A percentile compares a stretch with the other conserved stretches of the same genome.
Evolutionary conservation across 2,888 invertebrate genomes (phyloP).

Genomic region (Lissonota sp.): DNA sequence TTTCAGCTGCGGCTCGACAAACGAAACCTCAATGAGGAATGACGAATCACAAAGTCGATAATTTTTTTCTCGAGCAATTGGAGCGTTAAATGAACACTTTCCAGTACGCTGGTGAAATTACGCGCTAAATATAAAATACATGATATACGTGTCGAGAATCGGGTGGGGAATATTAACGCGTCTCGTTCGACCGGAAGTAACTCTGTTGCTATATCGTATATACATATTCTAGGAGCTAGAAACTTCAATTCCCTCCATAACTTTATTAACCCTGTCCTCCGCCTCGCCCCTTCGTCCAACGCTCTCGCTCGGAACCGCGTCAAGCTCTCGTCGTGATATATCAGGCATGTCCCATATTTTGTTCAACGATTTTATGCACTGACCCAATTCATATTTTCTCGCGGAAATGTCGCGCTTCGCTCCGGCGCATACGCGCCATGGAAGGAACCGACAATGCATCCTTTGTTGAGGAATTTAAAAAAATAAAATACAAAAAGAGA

Average conservation of each 20-base stretch:
- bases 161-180: constrained; percentile 38
- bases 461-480: background rate
- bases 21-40: too few relatives aligned
- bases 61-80: constrained; percentile 30
- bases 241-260: constrained; percentile 46
- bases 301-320: constrained; percentile 7
- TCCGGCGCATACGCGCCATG: constrained; percentile 6
- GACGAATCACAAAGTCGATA: constrained; percentile 12
- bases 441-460: background rate
- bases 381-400: constrained; percentile 55
- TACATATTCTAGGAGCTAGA: background rate
- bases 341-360: constrained; percentile 35
- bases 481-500: constrained; percentile 11
- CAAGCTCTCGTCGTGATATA: constrained; percentile 25
- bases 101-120: constrained; percentile 37
- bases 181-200: constrained; percentile 56
- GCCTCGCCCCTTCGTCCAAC: background rate
- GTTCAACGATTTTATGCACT: constrained; percentile 58
- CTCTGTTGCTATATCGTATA: constrained; percentile 20
- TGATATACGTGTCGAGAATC: constrained; percentile 9
- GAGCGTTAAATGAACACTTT: constrained; percentile 53
- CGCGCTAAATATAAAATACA: constrained; percentile 26
- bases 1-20: too few relatives aligned
- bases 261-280: constrained; percentile 27
- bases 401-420: constrained; percentile 46